Evolutionary conservation across 2,113 vertebrate species (phyloP).

Genomic region (Columba livia): DNA sequence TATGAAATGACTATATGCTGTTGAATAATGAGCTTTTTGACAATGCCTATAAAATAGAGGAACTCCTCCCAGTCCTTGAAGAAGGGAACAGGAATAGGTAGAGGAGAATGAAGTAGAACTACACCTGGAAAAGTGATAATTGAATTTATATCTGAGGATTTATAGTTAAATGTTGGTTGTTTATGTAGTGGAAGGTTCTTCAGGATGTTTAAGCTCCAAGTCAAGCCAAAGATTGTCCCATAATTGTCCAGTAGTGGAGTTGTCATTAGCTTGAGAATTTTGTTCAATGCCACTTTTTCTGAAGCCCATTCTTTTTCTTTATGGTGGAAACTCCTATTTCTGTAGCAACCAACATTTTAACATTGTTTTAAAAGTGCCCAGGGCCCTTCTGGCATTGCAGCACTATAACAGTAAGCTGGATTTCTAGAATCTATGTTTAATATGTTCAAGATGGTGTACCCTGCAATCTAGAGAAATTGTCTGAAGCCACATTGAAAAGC

Average conservation of each 20-base stretch:
- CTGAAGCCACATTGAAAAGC: neutral
- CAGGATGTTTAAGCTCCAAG: neutral
- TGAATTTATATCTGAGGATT: neutral
- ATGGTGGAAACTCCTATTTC: neutral
- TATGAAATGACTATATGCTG: neutral
- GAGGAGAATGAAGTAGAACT: neutral
- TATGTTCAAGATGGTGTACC: neutral
- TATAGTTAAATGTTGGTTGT: neutral
- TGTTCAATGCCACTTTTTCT: neutral
- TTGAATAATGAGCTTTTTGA: neutral
- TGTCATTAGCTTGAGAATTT: neutral
- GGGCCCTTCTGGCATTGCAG: neutral
- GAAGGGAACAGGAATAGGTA: neutral
- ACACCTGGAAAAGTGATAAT: neutral
- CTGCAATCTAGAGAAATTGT: neutral
- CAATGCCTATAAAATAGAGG: neutral
- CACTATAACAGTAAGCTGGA: neutral
- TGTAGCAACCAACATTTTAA: neutral
- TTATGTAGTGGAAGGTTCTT: neutral
- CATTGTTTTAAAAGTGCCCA: neutral
- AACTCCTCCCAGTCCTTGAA: neutral
- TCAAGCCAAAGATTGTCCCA: neutral
- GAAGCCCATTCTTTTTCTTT: neutral
- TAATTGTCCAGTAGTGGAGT: neutral
- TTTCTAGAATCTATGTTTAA: neutral